A percentile compares a stretch with the other conserved stretches of the same genome.
Conservation (phyloP, 53 echinoderm and acorn worm genomes). For the Mesocentrotus franciscanus region DNA sequence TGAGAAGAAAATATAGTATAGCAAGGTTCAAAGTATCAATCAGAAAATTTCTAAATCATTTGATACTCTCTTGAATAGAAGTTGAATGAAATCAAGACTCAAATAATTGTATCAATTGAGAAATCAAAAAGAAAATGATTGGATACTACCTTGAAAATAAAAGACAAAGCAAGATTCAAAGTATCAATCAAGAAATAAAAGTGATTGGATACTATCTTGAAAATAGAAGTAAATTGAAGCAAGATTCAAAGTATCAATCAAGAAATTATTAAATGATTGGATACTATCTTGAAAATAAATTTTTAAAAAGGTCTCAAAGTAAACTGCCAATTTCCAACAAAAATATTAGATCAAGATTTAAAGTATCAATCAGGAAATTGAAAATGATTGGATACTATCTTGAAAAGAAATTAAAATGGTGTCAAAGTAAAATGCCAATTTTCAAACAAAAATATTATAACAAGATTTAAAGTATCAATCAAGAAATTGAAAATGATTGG, state of each 20-base stretch:
- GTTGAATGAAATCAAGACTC: neutral
- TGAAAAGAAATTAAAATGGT: neutral
- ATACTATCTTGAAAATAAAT: slow-evolving; percentile 30
- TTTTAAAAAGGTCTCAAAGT: neutral
- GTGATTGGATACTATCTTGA: slow-evolving; percentile 21
- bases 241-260: slow-evolving; percentile 30
- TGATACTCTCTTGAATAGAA: neutral
- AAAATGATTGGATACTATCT: slow-evolving; percentile 41
- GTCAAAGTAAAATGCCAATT: slow-evolving; percentile 26
- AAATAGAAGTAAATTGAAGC: neutral
- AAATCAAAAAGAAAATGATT: neutral
- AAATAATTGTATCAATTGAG: slow-evolving; percentile 8
- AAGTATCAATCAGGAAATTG: slow-evolving; percentile 2
- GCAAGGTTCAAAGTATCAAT: slow-evolving; percentile 56
- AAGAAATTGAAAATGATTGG: neutral
- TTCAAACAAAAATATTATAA: neutral
- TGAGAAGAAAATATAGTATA: neutral
- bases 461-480: slow-evolving; percentile 47
- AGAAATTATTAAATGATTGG: neutral
- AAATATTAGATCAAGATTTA: slow-evolving; percentile 5
- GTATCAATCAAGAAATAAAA: slow-evolving; percentile 33
- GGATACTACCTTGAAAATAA: slow-evolving; percentile 3
- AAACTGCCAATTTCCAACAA: slow-evolving; percentile 38
- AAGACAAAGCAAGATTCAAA: slow-evolving; percentile 38
- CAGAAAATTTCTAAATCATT: neutral